Evolutionary conservation across 2,113 vertebrate genomes (phyloP).

Genomic region (Suricata suricatta): DNA sequence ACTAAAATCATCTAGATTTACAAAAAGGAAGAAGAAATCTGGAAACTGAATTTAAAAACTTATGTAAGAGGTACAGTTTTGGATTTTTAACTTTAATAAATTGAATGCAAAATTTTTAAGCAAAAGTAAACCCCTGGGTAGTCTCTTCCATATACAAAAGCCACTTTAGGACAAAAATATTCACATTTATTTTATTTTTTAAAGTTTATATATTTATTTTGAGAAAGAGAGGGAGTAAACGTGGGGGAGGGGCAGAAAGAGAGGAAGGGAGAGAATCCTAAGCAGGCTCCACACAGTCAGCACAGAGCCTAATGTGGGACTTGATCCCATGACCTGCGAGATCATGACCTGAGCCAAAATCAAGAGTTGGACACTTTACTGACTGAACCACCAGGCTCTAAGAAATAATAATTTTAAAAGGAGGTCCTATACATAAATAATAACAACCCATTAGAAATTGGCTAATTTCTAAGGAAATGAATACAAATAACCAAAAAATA

Average conservation of each 20-base stretch:
- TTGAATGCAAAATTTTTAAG: neutral
- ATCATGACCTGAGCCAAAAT: too few species aligned
- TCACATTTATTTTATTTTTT: neutral
- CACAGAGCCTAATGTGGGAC: too few species aligned
- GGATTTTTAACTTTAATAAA: neutral
- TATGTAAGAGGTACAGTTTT: neutral
- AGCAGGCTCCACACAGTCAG: too few species aligned
- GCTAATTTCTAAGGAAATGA: neutral
- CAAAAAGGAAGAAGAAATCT: neutral
- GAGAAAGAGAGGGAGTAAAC: too few species aligned
- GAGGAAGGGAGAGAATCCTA: too few species aligned
- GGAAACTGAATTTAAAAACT: neutral
- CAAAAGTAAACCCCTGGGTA: neutral
- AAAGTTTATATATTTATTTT: too few species aligned
- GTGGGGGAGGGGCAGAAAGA: too few species aligned
- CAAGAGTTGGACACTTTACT: too few species aligned
- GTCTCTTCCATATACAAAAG: neutral
- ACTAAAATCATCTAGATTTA: neutral
- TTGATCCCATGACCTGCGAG: too few species aligned
- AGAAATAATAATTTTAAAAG: neutral
- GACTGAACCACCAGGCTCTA: neutral
- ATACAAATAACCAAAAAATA: neutral
- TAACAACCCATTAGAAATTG: neutral
- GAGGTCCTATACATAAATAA: neutral
- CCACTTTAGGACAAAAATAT: neutral